A percentile compares a stretch with the other conserved stretches of the same genome.
These are phyloP conservation scores for Machimus rusticus DNA, from an alignment of 2,888 invertebrate species.

Conservation along the genomic window DNA sequence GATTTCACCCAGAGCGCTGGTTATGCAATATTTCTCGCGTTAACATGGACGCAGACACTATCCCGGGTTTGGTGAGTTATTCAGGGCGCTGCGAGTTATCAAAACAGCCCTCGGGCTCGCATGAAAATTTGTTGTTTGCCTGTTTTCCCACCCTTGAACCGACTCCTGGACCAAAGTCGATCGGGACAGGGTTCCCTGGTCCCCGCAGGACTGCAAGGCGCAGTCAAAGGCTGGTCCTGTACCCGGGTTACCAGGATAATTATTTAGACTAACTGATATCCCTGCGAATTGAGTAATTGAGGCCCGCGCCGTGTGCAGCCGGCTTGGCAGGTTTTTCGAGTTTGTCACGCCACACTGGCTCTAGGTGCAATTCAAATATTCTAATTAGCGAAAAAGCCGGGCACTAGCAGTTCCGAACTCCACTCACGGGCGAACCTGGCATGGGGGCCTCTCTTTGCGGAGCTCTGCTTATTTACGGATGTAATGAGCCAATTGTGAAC, in stretches of 20 bases:
- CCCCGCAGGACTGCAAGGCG: neutral
- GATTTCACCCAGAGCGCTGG: neutral
- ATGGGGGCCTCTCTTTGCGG: neutral
- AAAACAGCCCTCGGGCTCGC: neutral
- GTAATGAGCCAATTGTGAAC: neutral
- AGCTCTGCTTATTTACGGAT: neutral
- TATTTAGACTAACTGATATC: neutral
- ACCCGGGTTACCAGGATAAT: neutral
- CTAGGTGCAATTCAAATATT: neutral
- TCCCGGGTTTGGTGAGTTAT: neutral
- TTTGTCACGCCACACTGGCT: neutral
- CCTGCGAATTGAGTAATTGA: neutral
- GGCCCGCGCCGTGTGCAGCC: neutral
- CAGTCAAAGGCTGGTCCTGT: neutral
- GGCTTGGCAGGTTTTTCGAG: neutral
- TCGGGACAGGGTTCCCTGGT: neutral
- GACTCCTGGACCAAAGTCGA: neutral
- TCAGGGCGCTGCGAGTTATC: neutral
- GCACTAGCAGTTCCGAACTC: neutral
- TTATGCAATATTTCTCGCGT: neutral
- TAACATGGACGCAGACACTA: neutral
- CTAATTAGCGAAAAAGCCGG: conserved; percentile 15
- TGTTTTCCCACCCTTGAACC: neutral
- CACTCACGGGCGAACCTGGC: neutral
- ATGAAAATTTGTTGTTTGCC: neutral